Conservation (phyloP, 2,113 vertebrate species). For the Rhea pennata region DNA sequence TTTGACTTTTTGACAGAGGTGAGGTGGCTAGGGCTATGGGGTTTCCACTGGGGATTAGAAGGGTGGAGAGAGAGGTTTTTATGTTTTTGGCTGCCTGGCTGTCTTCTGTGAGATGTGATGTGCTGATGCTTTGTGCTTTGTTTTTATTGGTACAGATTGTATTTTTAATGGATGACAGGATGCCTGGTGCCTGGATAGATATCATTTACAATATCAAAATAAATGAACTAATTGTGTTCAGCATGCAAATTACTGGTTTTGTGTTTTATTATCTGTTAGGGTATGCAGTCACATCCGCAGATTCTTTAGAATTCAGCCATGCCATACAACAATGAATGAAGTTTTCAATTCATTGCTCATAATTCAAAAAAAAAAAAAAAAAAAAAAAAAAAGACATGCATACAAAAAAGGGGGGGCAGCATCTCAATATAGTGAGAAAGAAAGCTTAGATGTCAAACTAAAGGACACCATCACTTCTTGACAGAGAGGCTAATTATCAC, state of each 20-base stretch:
- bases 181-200: constrained; percentile 23
- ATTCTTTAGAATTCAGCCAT: constrained; percentile 3
- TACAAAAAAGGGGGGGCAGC: background rate
- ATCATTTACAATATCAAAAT: constrained; percentile 28
- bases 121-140: constrained; percentile 44
- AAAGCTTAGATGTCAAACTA: background rate
- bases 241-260: constrained; percentile 30
- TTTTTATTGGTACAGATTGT: constrained; percentile 52
- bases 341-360: background rate
- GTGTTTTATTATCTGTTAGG: constrained; percentile 21
- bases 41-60: constrained; percentile 4
- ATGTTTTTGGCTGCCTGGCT: background rate
- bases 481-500: background rate
- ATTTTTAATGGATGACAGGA: constrained; percentile 55
- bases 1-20: constrained; percentile 41
- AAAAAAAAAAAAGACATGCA: background rate
- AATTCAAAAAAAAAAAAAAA: background rate
- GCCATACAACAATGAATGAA: background rate
- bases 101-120: constrained; percentile 24
- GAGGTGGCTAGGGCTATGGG: background rate
- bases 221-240: constrained; percentile 34
- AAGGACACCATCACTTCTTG: background rate
- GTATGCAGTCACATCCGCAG: background rate
- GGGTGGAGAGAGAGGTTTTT: constrained; percentile 9
- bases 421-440: background rate